Conservation (phyloP, 2,888 invertebrate genomes). For the Limenitis camilla region DNA sequence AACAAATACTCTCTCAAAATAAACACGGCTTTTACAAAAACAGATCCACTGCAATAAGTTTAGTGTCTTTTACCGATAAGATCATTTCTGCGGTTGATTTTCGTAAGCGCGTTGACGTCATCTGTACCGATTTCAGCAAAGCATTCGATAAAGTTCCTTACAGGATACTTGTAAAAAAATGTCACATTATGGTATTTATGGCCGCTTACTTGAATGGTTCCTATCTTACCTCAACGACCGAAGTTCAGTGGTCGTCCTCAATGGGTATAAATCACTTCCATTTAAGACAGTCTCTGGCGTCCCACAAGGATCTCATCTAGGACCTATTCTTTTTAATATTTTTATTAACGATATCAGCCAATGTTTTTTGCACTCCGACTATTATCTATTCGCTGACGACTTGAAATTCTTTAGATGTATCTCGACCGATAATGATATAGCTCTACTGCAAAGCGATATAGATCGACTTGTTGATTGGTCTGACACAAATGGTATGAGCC, state of each 20-base stretch:
- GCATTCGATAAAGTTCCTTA: constrained; percentile 22
- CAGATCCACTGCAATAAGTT: constrained; percentile 18
- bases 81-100: constrained; percentile 8
- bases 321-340: constrained; percentile 17
- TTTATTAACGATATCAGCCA: not conserved
- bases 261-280: constrained; percentile 6
- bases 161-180: constrained; percentile 8
- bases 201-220: constrained; percentile 13
- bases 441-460: constrained; percentile 10
- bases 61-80: constrained; percentile 2
- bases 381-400: constrained; percentile 2
- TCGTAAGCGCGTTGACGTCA: constrained; percentile 9
- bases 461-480: too few species aligned
- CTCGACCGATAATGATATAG: not conserved
- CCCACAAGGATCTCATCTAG: constrained; percentile 22
- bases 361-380: too few species aligned
- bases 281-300: constrained; percentile 8
- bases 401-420: constrained; percentile 9
- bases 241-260: constrained; percentile 10
- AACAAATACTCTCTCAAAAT: not conserved
- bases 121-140: constrained; percentile 21
- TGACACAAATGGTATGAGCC: too few species aligned
- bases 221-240: constrained; percentile 9
- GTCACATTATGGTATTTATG: constrained; percentile 9
- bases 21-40: constrained; percentile 16